Base-by-base conservation (phyloP, 2,888 invertebrate species). In the Drosophila pegasa region DNA sequence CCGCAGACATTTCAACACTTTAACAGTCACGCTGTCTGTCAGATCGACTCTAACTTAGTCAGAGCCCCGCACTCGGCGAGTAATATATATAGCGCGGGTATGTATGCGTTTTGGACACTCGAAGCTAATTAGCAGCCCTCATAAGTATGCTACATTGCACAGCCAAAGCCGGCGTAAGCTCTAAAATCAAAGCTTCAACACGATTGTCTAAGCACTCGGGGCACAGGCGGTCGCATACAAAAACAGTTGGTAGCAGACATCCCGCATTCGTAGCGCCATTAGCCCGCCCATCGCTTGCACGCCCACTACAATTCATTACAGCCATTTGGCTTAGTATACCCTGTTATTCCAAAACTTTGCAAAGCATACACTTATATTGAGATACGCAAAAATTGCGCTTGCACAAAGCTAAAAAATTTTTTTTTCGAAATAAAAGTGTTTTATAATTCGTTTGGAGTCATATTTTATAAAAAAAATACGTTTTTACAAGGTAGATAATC, bases 121-220 rank as follows among this genome's bases (percentile, higher is more conserved):
- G 70, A 61, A 75, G 84, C 80, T 84, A 85, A 85, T 85, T 85
- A 82, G 65, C 64, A 69, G 69, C 78, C 80, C 85, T 83, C 68
- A 81, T 85, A 73, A 75, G 79, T 79, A 75, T 77, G 75, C 79
- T 69, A 73, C 79, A 61, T 56, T 64, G 69, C 65, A 38, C 48
- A 47, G 56, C 29, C 66, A 75, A 85, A 73, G 73, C 73, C 78
- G 62, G 59, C 66, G 72, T 81, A 86, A 86, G 85, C 85, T 83
- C 64, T 66, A 72, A 83, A 86, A 86, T 86, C 83, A 85, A 79
- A 79, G 85, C 85, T 85, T 87, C 77, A 79, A 73, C 87, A 87
- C 83, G 85, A 84, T 79, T 85, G 82, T 71, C 83, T 77, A 66
- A 85, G 85, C 85, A 76, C 85, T 84, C 66, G 72, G 72, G 50